Evolutionary conservation across 2,797 vertebrate species (phyloP).

Genomic region (Trachurus trachurus): DNA sequence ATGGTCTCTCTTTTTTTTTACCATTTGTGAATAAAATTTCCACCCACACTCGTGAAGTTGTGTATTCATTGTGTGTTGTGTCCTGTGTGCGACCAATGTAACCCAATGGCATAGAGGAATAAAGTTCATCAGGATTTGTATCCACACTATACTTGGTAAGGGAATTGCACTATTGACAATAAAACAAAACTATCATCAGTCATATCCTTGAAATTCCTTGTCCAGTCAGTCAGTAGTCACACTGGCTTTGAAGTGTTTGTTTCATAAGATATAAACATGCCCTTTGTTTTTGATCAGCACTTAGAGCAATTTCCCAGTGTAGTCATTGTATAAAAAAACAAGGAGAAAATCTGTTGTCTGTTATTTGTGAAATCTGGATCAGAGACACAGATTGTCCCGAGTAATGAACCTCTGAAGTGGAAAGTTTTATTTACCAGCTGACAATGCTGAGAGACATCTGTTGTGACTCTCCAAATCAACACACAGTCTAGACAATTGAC

Average conservation of each 20-base stretch:
- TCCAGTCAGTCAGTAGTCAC: neutral
- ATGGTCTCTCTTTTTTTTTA: conserved; percentile 70
- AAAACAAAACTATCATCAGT: neutral
- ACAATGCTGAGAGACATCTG: conserved; percentile 18
- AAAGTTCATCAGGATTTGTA: neutral
- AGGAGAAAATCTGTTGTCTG: neutral
- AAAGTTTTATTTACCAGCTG: conserved; percentile 10
- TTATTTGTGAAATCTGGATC: neutral
- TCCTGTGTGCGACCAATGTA: neutral
- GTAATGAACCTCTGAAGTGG: neutral
- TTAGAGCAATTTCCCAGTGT: neutral
- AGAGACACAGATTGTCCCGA: neutral
- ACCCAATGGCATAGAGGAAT: neutral
- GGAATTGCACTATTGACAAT: neutral
- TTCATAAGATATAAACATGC: neutral
- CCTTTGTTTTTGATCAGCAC: neutral
- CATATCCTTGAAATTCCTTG: neutral
- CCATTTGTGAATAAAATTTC: conserved; percentile 79
- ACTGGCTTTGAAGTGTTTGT: neutral
- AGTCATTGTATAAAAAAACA: neutral
- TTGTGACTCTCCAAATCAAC: conserved; percentile 7
- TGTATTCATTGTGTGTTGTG: conserved; percentile 38
- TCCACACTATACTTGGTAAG: neutral
- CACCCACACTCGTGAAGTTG: conserved; percentile 40
- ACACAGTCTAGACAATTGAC: conserved; percentile 27